Evolutionary conservation across 2,888 invertebrate genomes (phyloP).

Genomic region (Alentia gelatinosa): DNA sequence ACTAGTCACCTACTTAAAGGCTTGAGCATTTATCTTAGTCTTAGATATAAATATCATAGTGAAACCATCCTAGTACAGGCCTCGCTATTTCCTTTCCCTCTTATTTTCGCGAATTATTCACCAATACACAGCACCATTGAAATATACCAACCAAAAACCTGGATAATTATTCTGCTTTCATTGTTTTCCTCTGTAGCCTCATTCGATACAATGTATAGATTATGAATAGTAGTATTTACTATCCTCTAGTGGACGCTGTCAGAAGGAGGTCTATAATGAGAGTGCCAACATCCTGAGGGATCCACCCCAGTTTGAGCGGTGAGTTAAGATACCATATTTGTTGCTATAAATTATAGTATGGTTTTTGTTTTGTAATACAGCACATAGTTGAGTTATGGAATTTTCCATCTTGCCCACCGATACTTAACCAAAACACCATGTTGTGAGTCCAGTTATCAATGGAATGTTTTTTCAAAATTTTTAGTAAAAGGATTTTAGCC

Average conservation of each 20-base stretch:
- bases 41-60: neutral
- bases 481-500: too few relatives aligned
- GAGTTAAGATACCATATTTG: too few relatives aligned
- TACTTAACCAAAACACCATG: too few relatives aligned
- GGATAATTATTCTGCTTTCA: too few relatives aligned
- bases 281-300: slow-evolving; percentile 78
- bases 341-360: too few relatives aligned
- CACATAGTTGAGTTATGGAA: too few relatives aligned
- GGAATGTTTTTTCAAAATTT: too few relatives aligned
- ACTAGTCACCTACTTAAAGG: neutral
- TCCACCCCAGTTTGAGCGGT: slow-evolving; percentile 79
- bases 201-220: neutral
- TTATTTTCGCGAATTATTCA: neutral
- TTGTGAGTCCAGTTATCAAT: too few relatives aligned
- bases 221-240: neutral
- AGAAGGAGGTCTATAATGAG: slow-evolving; percentile 93
- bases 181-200: neutral
- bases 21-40: neutral
- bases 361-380: too few relatives aligned
- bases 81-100: neutral
- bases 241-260: slow-evolving; percentile 89
- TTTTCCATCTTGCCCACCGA: too few relatives aligned
- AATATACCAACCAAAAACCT: neutral
- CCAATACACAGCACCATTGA: neutral
- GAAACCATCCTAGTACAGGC: neutral